phyloP scores from a whole-genome alignment of 2,113 vertebrate species.

The Zeus faber region DNA sequence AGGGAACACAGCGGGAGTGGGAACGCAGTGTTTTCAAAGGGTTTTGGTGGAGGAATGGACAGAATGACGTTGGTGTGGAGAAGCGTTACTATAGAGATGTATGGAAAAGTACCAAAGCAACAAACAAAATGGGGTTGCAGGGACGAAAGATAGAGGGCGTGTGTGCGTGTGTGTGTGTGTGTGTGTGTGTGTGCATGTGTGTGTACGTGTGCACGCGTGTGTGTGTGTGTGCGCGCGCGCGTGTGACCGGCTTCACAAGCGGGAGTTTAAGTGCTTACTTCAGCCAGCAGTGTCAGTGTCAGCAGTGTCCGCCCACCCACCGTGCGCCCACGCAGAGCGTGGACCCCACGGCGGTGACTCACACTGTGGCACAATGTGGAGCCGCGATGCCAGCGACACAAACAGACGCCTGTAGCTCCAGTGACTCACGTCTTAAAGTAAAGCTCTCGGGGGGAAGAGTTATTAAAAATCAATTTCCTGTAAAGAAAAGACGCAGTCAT shows the following conservation, averaged over 20 bases:
- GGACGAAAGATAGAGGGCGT: too few relatives aligned
- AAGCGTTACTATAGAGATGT: not conserved
- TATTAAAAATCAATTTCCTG: not conserved
- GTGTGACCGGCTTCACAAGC: too few relatives aligned
- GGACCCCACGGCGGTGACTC: slow-evolving; percentile 56
- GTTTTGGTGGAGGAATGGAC: slow-evolving; percentile 44
- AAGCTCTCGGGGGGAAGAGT: not conserved
- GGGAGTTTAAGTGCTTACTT: not conserved
- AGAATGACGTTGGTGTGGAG: slow-evolving; percentile 32
- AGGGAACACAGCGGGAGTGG: slow-evolving; percentile 8
- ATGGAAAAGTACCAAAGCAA: not conserved
- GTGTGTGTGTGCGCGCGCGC: slow-evolving; percentile 7
- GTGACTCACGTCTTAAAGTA: slow-evolving; percentile 39
- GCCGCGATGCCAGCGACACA: slow-evolving; percentile 34
- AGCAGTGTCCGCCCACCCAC: slow-evolving; percentile 38
- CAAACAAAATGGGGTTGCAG: not conserved
- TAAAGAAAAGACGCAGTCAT: not conserved
- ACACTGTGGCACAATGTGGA: slow-evolving; percentile 39
- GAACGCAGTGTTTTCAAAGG: slow-evolving; percentile 53
- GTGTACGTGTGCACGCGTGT: slow-evolving; percentile 13
- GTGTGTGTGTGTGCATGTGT: slow-evolving; percentile 21
- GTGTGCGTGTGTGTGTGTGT: slow-evolving; percentile 17
- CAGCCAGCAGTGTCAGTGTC: slow-evolving; percentile 1
- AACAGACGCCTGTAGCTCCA: slow-evolving; percentile 36
- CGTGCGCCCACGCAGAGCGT: slow-evolving; percentile 34